Base-by-base conservation (phyloP, 2,113 vertebrate species). In the Coryphaenoides rupestris region DNA sequence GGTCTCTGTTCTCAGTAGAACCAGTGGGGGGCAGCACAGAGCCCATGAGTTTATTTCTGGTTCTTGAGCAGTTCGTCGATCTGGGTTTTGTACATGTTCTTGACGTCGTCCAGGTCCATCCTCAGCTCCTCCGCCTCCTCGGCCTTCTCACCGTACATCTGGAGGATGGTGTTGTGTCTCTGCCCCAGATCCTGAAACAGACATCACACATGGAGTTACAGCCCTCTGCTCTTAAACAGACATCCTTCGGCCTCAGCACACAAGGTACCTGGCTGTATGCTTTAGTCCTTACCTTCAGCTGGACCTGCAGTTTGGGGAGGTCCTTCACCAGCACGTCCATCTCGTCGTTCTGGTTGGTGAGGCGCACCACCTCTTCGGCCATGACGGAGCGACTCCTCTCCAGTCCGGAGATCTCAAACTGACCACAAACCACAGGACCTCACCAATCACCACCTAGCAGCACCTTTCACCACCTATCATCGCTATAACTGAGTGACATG, bases 81-180 rank as follows among this genome's bases (percentile, higher is more conserved):
- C 77, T 99, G 97, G 58, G 89, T 93, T 89, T 98, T 99, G 76
- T 97, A 99, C 97, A 99, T 98, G 80, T 94, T 97, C 87, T 99
- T 99, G 55, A 99, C 95, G 83, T 99, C 97, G 81, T 98, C 94
- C 0, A 99, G 94, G 75, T 99, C 97, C 56, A 99, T 88, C 4
- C 93, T 90, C 28, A 99, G 90, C 45, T 99, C 97, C 80, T 99
- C 94, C 1, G 97, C 95, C 70, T 98, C 97, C 75, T 99, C 96
- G 16, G 96, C 97, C 78, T 99, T 99, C 81, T 99, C 97, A 54
- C 96, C 97, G 28, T 99, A 99, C 96, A 99, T 99, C 87, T 99
- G 97, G 59, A 99, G 92, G 75, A 99, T 98, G 28, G 96, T 99
- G 86, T 99, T 99, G 88, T 99, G 96, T 50, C 96, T 92, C 69